Base-by-base conservation (phyloP, 2,888 invertebrate genomes). In the Drosophila basisetae region DNA sequence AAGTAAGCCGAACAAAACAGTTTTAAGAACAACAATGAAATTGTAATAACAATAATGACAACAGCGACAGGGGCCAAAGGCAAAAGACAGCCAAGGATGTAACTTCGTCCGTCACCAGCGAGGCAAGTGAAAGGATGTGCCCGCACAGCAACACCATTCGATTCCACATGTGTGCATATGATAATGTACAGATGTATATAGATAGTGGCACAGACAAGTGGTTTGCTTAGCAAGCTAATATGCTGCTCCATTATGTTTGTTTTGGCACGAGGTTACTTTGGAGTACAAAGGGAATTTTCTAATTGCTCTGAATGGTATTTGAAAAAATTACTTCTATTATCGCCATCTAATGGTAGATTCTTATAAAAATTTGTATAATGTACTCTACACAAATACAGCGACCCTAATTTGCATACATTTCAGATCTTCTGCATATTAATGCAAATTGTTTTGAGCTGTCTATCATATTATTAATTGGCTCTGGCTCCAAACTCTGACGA, bases 401-500 rank as follows among this genome's bases (percentile, higher is more conserved):
- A 50, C 50, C 62, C 58, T 56, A 53, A 66, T 76, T 80, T 78
- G 68, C 69, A 80, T 68, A 68, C 50, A 68, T 76, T 58, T 80
- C 47, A 70, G 33, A 22, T 54, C 5, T 35, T 59, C 39, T 78
- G 84, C 79, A 87, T 75, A 82, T 84, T 87, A 87, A 83, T 87
- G 69, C 53, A 70, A 73, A 78, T 75, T 85, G 72, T 74, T 78
- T 79, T 88, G 80, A 78, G 81, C 70, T 78, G 68, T 67, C 69
- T 71, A 56, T 80, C 73, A 76, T 68, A 68, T 70, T 89, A 83
- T 80, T 84, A 85, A 84, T 84, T 88, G 86, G 80, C 86, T 83
- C 75, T 69, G 56, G 76, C 71, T 68, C 63, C 54, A 68, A 70
- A 72, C 68, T 62, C 68, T 63, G 63, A 68, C 68, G 55, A 59